A percentile compares a stretch with the other conserved stretches of the same genome.
Conservation (phyloP, 2,113 vertebrate genomes). For the Pseudolaguvia tuberculata region DNA sequence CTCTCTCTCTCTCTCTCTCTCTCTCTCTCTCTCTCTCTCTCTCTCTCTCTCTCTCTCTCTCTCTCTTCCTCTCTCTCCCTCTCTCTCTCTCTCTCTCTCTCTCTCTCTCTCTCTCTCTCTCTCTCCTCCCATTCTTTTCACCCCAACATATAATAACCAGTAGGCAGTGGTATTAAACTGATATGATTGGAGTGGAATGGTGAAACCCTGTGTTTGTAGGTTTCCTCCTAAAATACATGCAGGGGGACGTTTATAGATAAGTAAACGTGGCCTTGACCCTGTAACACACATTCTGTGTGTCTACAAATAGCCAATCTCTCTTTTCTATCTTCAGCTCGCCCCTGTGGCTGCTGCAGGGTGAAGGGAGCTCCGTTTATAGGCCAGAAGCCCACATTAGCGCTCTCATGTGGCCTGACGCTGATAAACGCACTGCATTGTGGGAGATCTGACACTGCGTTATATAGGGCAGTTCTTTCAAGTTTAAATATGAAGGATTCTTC, state of each 20-base stretch:
- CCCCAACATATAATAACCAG: too few relatives aligned
- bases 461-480: slow-evolving; percentile 43
- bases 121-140: too few relatives aligned
- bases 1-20: too few relatives aligned
- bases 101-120: too few relatives aligned
- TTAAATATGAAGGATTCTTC: slow-evolving; percentile 3
- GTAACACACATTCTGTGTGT: slow-evolving; percentile 34
- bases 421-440: slow-evolving; percentile 50
- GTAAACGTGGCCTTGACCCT: slow-evolving; percentile 46
- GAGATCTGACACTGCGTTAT: slow-evolving; percentile 49
- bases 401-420: slow-evolving; percentile 57
- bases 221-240: slow-evolving; percentile 45
- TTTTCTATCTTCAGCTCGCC: slow-evolving; percentile 56
- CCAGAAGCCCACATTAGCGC: slow-evolving; percentile 32
- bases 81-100: too few relatives aligned
- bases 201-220: slow-evolving; percentile 37
- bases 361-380: slow-evolving; percentile 54
- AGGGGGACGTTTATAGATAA: slow-evolving; percentile 16
- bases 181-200: slow-evolving; percentile 46
- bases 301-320: slow-evolving; percentile 56
- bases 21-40: too few relatives aligned
- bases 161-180: too few relatives aligned
- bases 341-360: slow-evolving; percentile 48
- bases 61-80: too few relatives aligned
- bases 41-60: too few relatives aligned